A percentile compares a stretch with the other conserved stretches of the same genome.
Conservation (phyloP, 2,888 invertebrate genomes). For the Stenurella melanura region DNA sequence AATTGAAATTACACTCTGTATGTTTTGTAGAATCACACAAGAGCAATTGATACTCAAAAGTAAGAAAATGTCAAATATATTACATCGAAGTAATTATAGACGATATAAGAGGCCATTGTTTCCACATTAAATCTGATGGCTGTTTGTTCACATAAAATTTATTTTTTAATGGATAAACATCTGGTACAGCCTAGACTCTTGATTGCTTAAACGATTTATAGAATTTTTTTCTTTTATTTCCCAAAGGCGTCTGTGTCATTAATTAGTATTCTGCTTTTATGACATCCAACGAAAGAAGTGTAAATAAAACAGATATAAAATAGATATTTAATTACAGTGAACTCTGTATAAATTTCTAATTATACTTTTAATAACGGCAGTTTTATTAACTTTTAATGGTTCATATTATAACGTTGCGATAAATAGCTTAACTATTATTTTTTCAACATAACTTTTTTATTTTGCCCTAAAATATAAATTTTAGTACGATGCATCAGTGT, state of each 20-base stretch:
- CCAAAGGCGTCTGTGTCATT: constrained; percentile 3
- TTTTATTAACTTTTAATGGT: constrained; percentile 24
- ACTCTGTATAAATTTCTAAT: constrained; percentile 28
- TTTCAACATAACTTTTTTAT: background rate
- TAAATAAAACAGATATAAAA: constrained; percentile 31
- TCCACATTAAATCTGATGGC: too few relatives aligned
- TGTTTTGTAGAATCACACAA: too few relatives aligned
- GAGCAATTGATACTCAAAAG: too few relatives aligned
- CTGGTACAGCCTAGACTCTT: background rate
- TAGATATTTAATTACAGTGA: constrained; percentile 24
- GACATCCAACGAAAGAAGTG: constrained; percentile 5
- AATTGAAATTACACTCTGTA: too few relatives aligned
- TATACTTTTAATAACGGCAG: constrained; percentile 19
- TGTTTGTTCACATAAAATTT: background rate
- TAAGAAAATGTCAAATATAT: too few relatives aligned
- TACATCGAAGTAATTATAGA: too few relatives aligned
- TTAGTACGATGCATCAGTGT: background rate
- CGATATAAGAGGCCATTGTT: too few relatives aligned
- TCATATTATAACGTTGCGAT: constrained; percentile 11
- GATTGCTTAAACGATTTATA: background rate
- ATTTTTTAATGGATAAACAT: constrained; percentile 5
- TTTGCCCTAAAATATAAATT: background rate
- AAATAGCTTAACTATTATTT: background rate
- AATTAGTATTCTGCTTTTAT: constrained; percentile 28
- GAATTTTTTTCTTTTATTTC: constrained; percentile 1